These are phyloP conservation scores for Cryptophagus acutangulus DNA, from an alignment of 2,888 invertebrate genomes.

Conservation along the genomic window DNA sequence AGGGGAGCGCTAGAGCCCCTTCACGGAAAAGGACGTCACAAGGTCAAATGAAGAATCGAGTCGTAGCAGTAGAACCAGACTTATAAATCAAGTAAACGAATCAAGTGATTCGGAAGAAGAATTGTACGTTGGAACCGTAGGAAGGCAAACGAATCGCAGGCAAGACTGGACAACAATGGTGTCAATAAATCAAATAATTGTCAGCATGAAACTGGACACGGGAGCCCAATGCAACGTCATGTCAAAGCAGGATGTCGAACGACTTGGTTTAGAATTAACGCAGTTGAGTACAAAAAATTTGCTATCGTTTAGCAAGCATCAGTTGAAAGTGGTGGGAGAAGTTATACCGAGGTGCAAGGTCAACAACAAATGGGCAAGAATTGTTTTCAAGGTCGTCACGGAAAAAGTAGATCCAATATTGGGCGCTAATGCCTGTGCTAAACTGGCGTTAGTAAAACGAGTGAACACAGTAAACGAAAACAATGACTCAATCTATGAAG, in stretches of 20 bases:
- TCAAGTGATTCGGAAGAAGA: neutral
- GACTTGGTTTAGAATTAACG: neutral
- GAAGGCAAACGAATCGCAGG: neutral
- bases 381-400: constrained; percentile 1
- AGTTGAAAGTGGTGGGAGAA: neutral
- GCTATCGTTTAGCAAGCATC: constrained; percentile 1
- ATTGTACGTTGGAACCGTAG: neutral
- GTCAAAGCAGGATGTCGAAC: neutral
- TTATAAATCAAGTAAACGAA: neutral
- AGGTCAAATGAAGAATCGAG: neutral
- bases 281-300: neutral
- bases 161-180: neutral
- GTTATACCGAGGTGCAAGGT: neutral
- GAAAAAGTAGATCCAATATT: too few relatives aligned
- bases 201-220: neutral
- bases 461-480: neutral
- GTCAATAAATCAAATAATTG: neutral
- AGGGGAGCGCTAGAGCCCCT: too few relatives aligned
- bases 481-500: neutral
- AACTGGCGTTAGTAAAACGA: neutral
- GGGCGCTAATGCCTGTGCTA: neutral
- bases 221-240: constrained; percentile 1
- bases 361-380: neutral
- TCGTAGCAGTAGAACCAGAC: neutral
- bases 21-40: too few relatives aligned